Percentiles rank a stretch among this genome's conserved stretches.
Conservation (phyloP, 2,113 vertebrate genomes). For the Pelecanus crispus region DNA sequence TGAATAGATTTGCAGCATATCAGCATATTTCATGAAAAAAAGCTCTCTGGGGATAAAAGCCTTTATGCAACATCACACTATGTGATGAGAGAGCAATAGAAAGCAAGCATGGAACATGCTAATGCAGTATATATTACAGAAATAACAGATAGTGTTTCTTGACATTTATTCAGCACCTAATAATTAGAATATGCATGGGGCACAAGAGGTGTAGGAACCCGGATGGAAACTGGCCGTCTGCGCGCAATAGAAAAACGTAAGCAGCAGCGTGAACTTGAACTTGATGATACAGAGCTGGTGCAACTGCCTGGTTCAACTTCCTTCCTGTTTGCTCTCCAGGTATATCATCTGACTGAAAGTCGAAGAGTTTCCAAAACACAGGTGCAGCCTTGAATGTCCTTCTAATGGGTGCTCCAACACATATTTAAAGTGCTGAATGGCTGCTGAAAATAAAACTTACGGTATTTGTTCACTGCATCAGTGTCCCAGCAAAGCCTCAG, state of each 20-base stretch:
- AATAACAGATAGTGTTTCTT: not conserved
- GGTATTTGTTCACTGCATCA: not conserved
- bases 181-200: not conserved
- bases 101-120: not conserved
- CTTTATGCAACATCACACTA: not conserved
- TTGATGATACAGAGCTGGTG: not conserved
- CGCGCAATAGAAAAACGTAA: not conserved
- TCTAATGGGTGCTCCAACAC: not conserved
- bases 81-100: not conserved
- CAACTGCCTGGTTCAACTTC: not conserved
- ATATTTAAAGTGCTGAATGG: not conserved
- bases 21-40: not conserved
- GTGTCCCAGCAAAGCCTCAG: not conserved
- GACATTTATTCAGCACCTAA: not conserved
- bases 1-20: constrained; percentile 28
- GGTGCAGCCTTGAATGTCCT: not conserved
- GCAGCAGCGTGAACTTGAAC: not conserved
- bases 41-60: constrained; percentile 24
- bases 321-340: not conserved
- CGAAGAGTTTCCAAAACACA: not conserved
- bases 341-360: not conserved
- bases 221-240: not conserved
- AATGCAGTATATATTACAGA: not conserved
- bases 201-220: not conserved
- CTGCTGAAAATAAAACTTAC: not conserved